phyloP scores from a whole-genome alignment of 2,888 invertebrate genomes.

The Lithophane ornitopus region DNA sequence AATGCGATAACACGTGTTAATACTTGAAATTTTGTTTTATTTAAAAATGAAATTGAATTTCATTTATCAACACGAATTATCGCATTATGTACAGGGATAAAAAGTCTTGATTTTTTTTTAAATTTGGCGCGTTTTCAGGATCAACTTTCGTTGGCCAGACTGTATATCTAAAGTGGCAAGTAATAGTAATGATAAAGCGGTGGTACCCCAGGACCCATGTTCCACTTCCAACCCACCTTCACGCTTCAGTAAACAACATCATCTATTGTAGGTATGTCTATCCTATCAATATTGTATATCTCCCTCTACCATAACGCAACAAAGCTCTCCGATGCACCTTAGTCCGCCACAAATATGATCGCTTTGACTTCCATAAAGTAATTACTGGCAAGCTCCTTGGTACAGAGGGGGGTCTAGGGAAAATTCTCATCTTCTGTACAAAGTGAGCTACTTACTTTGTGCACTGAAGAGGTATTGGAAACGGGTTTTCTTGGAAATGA shows the following conservation, averaged over 20 bases:
- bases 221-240: not conserved
- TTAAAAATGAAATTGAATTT: no score
- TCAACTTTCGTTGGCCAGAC: no score
- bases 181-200: not conserved
- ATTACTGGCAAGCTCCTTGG: conserved; percentile 8
- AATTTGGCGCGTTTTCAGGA: no score
- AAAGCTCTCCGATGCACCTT: not conserved
- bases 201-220: not conserved
- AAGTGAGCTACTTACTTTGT: not conserved
- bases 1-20: no score
- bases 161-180: no score
- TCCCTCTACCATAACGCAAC: not conserved
- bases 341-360: not conserved
- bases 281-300: not conserved
- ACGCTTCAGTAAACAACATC: not conserved
- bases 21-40: no score
- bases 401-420: not conserved
- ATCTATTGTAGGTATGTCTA: not conserved
- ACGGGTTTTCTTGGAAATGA: not conserved
- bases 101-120: no score
- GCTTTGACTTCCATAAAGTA: conserved; percentile 2
- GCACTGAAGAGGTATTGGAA: not conserved
- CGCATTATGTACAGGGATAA: no score
- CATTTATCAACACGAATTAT: no score
- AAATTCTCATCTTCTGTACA: not conserved